phyloP scores from a whole-genome alignment of 2,888 invertebrate genomes.

The Eulithis testata region DNA sequence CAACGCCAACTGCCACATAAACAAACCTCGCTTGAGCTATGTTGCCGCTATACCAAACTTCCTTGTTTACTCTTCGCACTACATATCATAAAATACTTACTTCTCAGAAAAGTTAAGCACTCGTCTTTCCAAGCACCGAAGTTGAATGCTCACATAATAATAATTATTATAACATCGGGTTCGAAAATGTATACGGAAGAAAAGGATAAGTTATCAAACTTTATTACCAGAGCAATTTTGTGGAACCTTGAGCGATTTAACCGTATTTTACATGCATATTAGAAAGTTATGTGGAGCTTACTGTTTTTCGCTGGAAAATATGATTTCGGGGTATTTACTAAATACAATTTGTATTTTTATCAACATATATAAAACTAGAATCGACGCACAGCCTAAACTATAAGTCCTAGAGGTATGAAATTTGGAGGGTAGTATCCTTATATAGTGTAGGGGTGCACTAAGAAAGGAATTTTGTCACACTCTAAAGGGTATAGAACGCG shows the following conservation, averaged over 20 bases:
- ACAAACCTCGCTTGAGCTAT: conserved; percentile 67
- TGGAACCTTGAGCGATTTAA: conserved; percentile 46
- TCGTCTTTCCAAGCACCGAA: conserved; percentile 48
- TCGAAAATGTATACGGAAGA: conserved; percentile 39
- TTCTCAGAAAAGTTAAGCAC: conserved; percentile 52
- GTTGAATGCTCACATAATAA: conserved; percentile 49
- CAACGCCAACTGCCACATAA: conserved; percentile 78
- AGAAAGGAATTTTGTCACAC: too few species aligned
- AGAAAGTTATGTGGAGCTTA: conserved; percentile 41
- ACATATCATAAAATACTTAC: conserved; percentile 63
- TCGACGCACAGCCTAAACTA: too few species aligned
- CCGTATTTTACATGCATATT: conserved; percentile 39
- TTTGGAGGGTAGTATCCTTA: too few species aligned
- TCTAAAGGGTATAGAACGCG: too few species aligned
- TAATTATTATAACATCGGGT: conserved; percentile 45
- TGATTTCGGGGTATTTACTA: neutral
- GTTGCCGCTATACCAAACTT: conserved; percentile 69
- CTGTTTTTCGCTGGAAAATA: conserved; percentile 25
- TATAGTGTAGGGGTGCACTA: too few species aligned
- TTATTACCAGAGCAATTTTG: conserved; percentile 45
- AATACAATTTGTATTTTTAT: too few species aligned
- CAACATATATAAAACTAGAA: too few species aligned
- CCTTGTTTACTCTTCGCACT: conserved; percentile 65
- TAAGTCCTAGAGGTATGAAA: too few species aligned
- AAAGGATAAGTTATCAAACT: conserved; percentile 44